A percentile compares a stretch with the other conserved stretches of the same genome.
These are phyloP conservation scores for Neuroscelio doddi DNA, from an alignment of 2,888 invertebrate species.

Conservation along the genomic window DNA sequence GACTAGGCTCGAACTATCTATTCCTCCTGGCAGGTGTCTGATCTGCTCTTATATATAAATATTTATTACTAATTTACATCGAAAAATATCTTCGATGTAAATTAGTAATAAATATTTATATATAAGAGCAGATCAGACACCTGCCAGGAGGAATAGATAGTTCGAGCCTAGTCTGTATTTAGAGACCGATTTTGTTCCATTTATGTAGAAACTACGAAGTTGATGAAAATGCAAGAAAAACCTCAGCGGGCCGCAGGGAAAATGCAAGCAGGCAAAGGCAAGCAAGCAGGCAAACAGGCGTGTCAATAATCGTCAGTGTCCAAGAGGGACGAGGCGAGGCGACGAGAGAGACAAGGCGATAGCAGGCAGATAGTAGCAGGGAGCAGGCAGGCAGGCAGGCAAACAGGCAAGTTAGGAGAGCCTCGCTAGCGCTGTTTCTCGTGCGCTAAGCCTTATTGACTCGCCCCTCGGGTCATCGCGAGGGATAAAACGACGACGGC, in stretches of 20 bases:
- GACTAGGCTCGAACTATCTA: too few relatives aligned
- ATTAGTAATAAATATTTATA: too few relatives aligned
- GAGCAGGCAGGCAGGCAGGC: conserved; percentile 10
- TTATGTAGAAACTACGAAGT: conserved; percentile 1
- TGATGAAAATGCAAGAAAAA: neutral
- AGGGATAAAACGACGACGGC: conserved; percentile 40
- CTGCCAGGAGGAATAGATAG: too few relatives aligned
- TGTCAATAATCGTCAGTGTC: conserved; percentile 2
- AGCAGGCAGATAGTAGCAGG: neutral
- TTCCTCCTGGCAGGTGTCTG: too few relatives aligned
- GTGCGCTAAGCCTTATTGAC: conserved; percentile 53
- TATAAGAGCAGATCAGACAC: too few relatives aligned
- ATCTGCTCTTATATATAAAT: too few relatives aligned
- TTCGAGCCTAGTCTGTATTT: too few relatives aligned
- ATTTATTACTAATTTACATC: too few relatives aligned
- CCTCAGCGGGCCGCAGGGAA: conserved; percentile 7
- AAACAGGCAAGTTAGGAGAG: conserved; percentile 22
- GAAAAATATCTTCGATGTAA: too few relatives aligned
- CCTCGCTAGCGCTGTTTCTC: conserved; percentile 27
- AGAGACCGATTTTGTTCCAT: too few relatives aligned
- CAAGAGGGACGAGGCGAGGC: neutral
- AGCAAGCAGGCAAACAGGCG: neutral
- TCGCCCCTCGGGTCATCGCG: conserved; percentile 53
- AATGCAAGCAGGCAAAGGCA: neutral
- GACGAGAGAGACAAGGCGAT: neutral